Evolutionary conservation across 2,888 invertebrate species (phyloP), one percentile per base, ranked within the genome.

Genomic region (Sceliomorpha sp.): DNA sequence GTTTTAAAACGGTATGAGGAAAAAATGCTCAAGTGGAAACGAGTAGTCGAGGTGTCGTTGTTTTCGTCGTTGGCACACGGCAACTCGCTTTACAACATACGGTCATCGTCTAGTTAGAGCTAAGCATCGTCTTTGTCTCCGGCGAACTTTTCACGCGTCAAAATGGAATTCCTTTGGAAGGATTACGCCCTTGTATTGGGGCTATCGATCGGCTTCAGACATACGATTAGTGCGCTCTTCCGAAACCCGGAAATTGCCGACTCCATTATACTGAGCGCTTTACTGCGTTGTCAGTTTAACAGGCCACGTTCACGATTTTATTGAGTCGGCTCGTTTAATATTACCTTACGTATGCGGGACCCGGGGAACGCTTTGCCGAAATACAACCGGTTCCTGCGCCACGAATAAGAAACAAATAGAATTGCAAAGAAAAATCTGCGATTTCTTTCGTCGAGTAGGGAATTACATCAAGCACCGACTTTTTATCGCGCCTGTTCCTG

Each of bases 231-330:
- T 69, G 53, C 58, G 69, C 55, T 63, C 63, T 63, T 63, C 69
- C 69, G 69, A 69, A 69, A 69, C 69, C 69, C 69, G 69, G 69
- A 69, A 69, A 69, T 62, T 63, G 68, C 60, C 53, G 44, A 59
- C 50, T 68, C 62, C 68, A 62, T 68, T 68, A 68, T 68, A 58
- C 68, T 58, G 45, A 56, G 56, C 58, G 56, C 58, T 62, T 68
- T 68, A 40, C 70, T 70, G 56, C 47, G 60, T 72, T 69, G 68
- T 72, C 55, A 56, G 70, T 56, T 58, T 70, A 74, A 74, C 70
- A 34, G 58, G 71, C 60, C 58, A 69, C 70, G 71, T 73, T 74
- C 66, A 69, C 72, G 72, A 75, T 75, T 74, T 78, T 75, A 75
- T 75, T 73, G 74, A 75, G 68, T 51, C 67, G 32, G 37, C 59